Conservation (phyloP, 1,140 invertebrate species). For the Meloidogyne exigua region DNA sequence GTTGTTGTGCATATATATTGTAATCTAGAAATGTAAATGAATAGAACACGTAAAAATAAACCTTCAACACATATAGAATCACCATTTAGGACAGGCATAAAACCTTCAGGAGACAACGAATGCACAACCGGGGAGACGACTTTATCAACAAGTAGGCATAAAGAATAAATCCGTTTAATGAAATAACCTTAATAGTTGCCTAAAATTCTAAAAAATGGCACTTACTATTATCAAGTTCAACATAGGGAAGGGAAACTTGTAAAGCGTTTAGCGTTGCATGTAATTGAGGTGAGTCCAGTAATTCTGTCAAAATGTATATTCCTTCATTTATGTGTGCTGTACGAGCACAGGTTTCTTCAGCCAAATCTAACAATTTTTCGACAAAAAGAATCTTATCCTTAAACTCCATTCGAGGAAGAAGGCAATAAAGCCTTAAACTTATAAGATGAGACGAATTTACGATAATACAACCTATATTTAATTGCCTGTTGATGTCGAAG, state of each 20-base stretch:
- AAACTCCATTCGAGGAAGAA: slow-evolving; percentile 11
- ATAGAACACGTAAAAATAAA: background rate
- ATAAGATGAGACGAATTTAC: no score
- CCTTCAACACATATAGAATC: background rate
- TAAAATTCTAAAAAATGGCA: background rate
- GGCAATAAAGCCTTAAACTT: background rate
- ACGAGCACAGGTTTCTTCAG: background rate
- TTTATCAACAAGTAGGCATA: slow-evolving; percentile 37
- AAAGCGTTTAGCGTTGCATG: slow-evolving; percentile 11
- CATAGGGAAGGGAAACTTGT: background rate
- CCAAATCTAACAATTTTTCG: background rate
- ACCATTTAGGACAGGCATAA: slow-evolving; percentile 24
- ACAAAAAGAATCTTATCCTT: background rate
- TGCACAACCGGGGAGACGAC: slow-evolving; percentile 39
- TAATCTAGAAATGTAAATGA: background rate
- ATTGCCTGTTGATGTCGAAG: slow-evolving; percentile 15
- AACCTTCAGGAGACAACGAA: slow-evolving; percentile 42
- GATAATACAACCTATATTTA: slow-evolving; percentile 3
- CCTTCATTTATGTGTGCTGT: background rate
- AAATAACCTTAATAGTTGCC: background rate
- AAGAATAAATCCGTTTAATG: slow-evolving; percentile 15
- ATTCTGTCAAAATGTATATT: background rate
- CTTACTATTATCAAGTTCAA: background rate
- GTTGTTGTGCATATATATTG: slow-evolving; percentile 30
- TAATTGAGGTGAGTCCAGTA: slow-evolving; percentile 7